These are phyloP conservation scores for Lasioglossum vierecki DNA, from an alignment of 2,888 invertebrate genomes.

Conservation along the genomic window DNA sequence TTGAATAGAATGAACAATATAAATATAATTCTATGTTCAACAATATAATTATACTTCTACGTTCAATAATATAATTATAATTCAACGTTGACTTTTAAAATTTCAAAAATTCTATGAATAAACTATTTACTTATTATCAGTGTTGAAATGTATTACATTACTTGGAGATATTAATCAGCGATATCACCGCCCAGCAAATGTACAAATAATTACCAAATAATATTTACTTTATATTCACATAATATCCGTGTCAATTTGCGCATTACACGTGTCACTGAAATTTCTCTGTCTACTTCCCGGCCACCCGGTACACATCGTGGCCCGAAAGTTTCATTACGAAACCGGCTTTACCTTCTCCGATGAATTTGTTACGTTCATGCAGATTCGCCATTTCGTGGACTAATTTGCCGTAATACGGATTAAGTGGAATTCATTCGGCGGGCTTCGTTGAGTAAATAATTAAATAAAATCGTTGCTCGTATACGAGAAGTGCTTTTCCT, in stretches of 20 bases:
- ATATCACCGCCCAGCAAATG: too few species aligned
- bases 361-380: slow-evolving; percentile 15
- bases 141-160: background rate
- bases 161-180: too few species aligned
- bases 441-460: background rate
- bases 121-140: too few species aligned
- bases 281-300: background rate
- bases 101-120: background rate
- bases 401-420: slow-evolving; percentile 1
- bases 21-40: too few species aligned
- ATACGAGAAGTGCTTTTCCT: background rate
- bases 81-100: too few species aligned
- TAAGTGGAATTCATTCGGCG: background rate
- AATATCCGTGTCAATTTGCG: background rate
- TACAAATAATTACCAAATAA: background rate
- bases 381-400: background rate
- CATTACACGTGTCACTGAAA: background rate
- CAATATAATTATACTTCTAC: too few species aligned
- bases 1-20: too few species aligned
- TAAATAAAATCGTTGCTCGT: background rate
- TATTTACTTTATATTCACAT: background rate
- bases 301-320: background rate
- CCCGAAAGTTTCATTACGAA: background rate
- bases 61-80: too few species aligned
- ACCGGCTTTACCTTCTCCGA: background rate